phyloP scores from a whole-genome alignment of 2,113 vertebrate species.

The Centrocercus urophasianus region DNA sequence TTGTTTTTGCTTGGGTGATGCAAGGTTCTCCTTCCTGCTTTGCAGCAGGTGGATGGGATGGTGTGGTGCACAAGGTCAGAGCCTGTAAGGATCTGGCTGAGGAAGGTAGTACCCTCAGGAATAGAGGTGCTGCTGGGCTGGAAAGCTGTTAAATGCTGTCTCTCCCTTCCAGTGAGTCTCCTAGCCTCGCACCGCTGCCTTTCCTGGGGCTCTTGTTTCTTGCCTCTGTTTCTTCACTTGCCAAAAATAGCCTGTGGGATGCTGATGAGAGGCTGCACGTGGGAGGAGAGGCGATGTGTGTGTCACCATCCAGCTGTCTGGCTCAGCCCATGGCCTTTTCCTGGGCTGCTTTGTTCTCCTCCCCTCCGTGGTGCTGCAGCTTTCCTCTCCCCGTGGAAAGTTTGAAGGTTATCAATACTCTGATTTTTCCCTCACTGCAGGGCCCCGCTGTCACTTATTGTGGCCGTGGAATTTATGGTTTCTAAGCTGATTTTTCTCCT shows the following conservation, averaged over 20 bases:
- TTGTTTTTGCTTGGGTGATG: background rate
- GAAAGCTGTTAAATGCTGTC: background rate
- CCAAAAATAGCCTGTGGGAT: slow-evolving; percentile 23
- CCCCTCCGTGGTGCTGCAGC: rapidly evolving
- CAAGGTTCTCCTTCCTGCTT: background rate
- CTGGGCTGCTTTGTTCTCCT: background rate
- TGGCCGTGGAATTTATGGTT: background rate
- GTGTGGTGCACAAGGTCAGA: background rate
- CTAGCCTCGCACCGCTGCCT: rapidly evolving
- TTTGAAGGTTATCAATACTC: background rate
- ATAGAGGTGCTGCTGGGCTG: background rate
- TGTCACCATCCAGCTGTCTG: background rate
- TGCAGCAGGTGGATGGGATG: background rate
- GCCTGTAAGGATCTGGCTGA: background rate
- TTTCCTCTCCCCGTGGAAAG: slow-evolving; percentile 24
- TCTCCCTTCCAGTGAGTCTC: background rate
- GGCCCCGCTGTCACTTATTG: background rate
- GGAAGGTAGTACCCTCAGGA: background rate
- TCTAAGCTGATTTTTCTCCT: background rate
- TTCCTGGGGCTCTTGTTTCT: background rate
- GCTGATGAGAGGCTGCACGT: background rate
- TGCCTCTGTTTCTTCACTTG: background rate
- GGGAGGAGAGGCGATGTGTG: background rate
- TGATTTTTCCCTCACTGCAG: background rate
- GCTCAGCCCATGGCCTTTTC: background rate